These are phyloP conservation scores for Patiria miniata DNA, from an alignment of 35 echinoderm and acorn worm genomes.

Conservation along the genomic window DNA sequence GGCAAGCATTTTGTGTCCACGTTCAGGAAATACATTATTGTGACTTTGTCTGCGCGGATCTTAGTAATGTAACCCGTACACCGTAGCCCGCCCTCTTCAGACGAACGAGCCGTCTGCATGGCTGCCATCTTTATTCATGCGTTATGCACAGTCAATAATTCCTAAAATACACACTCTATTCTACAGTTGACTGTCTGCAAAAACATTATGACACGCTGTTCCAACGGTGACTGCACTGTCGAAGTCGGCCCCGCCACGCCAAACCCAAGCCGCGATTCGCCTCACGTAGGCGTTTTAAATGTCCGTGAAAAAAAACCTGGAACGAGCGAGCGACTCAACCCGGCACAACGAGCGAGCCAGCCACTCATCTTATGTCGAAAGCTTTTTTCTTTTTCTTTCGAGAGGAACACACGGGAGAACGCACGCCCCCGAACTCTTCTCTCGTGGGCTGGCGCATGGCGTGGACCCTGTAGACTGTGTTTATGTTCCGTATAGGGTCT, in stretches of 20 bases:
- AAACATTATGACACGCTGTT: not conserved
- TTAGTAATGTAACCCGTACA: no score
- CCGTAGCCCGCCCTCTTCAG: no score
- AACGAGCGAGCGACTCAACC: not conserved
- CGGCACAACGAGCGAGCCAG: not conserved
- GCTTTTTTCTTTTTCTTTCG: not conserved
- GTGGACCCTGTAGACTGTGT: not conserved
- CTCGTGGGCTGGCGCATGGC: not conserved
- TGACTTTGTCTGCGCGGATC: no score
- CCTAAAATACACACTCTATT: no score
- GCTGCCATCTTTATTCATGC: no score
- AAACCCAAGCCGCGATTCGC: not conserved
- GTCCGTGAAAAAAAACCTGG: constrained; percentile 13
- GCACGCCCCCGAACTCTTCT: not conserved
- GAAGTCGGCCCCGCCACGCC: not conserved
- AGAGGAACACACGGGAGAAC: not conserved
- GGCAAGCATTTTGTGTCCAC: no score
- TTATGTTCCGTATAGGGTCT: not conserved
- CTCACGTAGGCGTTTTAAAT: constrained; percentile 11
- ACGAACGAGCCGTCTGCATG: no score
- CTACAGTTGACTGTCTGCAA: not conserved
- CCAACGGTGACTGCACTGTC: not conserved
- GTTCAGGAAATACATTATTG: no score
- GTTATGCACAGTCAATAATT: no score
- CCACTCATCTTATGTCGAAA: not conserved